Evolutionary conservation across 92 coral and sea anemone species (phyloP).

Genomic region (Epizoanthus scotinus): DNA sequence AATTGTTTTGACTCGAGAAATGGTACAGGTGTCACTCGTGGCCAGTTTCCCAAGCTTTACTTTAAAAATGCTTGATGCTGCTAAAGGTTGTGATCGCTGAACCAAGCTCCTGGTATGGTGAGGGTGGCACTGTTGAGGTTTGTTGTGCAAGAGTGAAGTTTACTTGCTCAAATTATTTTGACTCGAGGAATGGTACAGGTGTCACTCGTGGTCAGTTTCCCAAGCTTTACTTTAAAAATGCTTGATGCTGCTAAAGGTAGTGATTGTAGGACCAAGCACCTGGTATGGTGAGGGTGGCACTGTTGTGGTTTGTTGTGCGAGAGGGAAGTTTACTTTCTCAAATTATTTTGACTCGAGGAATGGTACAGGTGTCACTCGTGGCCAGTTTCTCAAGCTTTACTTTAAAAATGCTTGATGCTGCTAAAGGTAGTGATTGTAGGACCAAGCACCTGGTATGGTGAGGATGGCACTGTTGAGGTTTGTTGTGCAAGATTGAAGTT

Average conservation of each 20-base stretch:
- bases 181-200: neutral
- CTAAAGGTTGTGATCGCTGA: too few species aligned
- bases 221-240: slow-evolving; percentile 3
- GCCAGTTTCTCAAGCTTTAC: slow-evolving; percentile 9
- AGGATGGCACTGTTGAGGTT: neutral
- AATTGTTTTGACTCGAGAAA: neutral
- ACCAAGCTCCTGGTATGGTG: too few species aligned
- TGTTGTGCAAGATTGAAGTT: neutral
- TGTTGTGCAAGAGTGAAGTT: too few species aligned
- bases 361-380: neutral
- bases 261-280: too few species aligned
- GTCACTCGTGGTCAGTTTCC: slow-evolving; percentile 9
- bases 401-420: neutral
- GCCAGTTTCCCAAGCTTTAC: slow-evolving; percentile 14
- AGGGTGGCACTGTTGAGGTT: too few species aligned
- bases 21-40: neutral
- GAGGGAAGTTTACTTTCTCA: slow-evolving; percentile 11
- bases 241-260: too few species aligned
- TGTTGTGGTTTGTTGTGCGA: too few species aligned
- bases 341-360: neutral
- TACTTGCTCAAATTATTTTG: neutral
- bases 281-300: too few species aligned
- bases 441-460: slow-evolving; percentile 1
- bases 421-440: neutral
- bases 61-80: slow-evolving; percentile 7